phyloP scores from a whole-genome alignment of 2,113 vertebrate species.

The Fulica atra region DNA sequence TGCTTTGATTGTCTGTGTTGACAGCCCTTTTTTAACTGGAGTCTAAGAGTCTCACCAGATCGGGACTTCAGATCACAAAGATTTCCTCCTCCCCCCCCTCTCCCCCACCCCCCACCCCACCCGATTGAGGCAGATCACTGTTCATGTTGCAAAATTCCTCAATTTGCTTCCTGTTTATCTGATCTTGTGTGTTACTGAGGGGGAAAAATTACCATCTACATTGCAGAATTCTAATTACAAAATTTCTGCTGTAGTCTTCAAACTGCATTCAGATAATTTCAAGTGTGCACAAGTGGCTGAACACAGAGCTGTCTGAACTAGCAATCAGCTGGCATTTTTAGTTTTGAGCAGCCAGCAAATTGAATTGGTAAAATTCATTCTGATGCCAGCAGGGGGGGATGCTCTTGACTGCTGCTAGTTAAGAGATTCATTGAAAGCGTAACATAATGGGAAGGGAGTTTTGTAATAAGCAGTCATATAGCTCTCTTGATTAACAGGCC shows the following conservation, averaged over 20 bases:
- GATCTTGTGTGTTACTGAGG: slow-evolving; percentile 53
- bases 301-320: slow-evolving; percentile 51
- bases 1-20: slow-evolving; percentile 1
- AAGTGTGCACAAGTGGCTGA: slow-evolving; percentile 64
- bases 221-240: slow-evolving; percentile 71
- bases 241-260: slow-evolving; percentile 72
- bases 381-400: slow-evolving; percentile 64
- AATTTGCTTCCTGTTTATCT: slow-evolving; percentile 64
- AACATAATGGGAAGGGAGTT: slow-evolving; percentile 62
- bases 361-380: slow-evolving; percentile 68
- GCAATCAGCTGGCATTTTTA: slow-evolving; percentile 67
- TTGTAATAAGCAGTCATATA: slow-evolving; percentile 52
- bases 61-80: background rate
- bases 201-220: slow-evolving; percentile 65
- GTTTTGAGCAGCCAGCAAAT: slow-evolving; percentile 65
- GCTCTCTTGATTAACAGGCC: slow-evolving; percentile 60
- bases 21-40: background rate
- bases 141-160: slow-evolving; percentile 58
- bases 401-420: slow-evolving; percentile 62
- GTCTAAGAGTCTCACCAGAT: background rate
- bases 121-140: slow-evolving; percentile 32
- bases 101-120: fast-evolving
- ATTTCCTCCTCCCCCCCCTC: background rate
- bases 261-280: slow-evolving; percentile 70
- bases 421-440: slow-evolving; percentile 55